Evolutionary conservation across 2,888 invertebrate species (phyloP), one percentile per base, ranked within the genome.

Genomic region (Campoplex nolae): DNA sequence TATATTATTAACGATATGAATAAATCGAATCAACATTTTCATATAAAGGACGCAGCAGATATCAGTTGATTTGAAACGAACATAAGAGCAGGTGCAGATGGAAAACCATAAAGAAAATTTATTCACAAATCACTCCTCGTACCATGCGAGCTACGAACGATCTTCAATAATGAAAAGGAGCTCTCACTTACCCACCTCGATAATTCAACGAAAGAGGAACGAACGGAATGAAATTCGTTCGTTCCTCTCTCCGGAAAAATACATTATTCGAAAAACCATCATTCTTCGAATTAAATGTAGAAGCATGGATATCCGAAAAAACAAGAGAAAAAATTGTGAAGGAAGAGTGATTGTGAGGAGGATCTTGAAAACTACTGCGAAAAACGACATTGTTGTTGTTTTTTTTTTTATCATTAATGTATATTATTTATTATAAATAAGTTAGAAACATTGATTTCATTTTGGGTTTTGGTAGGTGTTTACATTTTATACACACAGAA

Each of bases 371-470:
- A 79, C 90, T 91, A 91, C 90, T 90, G 89, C 91, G 91, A 92
- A 91, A 91, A 92, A 92, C 91, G 92, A 92, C 90, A 86, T 92
- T 93, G 92, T 67, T 6, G 38, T 38, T 38, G 3, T 38, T 38
- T 16, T 88, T 88, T 84, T 88, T 93, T 93, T 91, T 92, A 92
- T 94, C 93, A 93, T 93, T 94, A 94, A 93, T 94, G 93, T 93
- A 92, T 94, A 94, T 93, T 93, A 93, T 94, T 94, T 93, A 94
- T 94, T 94, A 94, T 94, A 94, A 94, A 94, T 94, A 94, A 94
- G 93, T 94, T 94, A 94, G 93, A 94, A 94, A 94, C 94, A 94
- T 93, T 93, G 93, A 93, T 92, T 92, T 92, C 88, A 90, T 92
- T 91, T 92, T 92, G 92, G 93, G 92, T 87, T 89, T 90, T 92